Percentiles rank a stretch among this genome's conserved stretches.
These are phyloP conservation scores for Zosterops hypoxanthus DNA, from an alignment of 2,113 vertebrate genomes.

Conservation along the genomic window DNA sequence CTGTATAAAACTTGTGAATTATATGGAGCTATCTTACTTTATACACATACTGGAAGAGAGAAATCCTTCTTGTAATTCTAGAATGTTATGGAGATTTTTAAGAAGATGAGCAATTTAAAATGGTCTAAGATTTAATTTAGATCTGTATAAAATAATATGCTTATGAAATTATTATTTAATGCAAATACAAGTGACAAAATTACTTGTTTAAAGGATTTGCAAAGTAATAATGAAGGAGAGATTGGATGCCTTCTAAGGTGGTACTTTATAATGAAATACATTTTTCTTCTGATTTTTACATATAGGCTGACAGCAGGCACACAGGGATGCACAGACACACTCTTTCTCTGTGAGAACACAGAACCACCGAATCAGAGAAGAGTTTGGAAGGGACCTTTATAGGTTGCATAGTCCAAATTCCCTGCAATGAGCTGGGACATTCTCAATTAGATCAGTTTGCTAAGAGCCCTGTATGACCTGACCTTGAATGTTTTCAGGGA, in stretches of 20 bases:
- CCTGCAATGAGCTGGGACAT: neutral
- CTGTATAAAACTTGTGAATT: neutral
- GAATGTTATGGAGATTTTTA: neutral
- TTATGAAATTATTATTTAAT: constrained; percentile 1
- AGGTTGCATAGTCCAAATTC: neutral
- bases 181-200: neutral
- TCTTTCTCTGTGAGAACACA: neutral
- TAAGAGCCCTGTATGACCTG: neutral
- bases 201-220: constrained; percentile 18
- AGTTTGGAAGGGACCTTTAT: neutral
- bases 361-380: neutral
- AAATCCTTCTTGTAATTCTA: neutral
- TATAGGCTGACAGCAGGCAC: neutral
- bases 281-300: neutral
- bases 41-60: neutral
- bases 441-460: neutral
- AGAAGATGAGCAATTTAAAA: constrained; percentile 27
- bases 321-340: neutral
- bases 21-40: neutral
- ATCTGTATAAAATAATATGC: constrained; percentile 61
- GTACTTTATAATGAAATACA: neutral
- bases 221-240: neutral
- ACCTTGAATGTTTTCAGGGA: neutral
- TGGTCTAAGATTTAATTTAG: constrained; percentile 68
- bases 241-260: neutral